A percentile compares a stretch with the other conserved stretches of the same genome.
Evolutionary conservation across 2,113 vertebrate genomes (phyloP).

Genomic region (Isichthys henryi): DNA sequence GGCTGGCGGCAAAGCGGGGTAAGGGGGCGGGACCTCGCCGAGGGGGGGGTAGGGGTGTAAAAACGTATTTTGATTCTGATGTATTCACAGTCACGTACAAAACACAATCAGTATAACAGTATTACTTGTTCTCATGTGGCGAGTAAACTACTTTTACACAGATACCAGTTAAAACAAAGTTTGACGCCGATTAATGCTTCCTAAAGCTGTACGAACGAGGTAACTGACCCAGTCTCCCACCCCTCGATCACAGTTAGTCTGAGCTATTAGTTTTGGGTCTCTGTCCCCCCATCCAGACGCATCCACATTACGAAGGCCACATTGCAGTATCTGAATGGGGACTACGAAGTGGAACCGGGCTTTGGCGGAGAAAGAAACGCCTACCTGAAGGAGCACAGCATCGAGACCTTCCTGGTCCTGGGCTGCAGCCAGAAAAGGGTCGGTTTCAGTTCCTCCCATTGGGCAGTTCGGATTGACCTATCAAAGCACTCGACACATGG

Average conservation of each 20-base stretch:
- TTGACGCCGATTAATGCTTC: neutral
- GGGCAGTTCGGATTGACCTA: neutral
- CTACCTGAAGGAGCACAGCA: constrained; percentile 92
- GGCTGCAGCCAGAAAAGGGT: constrained; percentile 94
- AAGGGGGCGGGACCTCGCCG: constrained; percentile 35
- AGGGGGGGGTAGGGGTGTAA: neutral
- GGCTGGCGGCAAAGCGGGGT: constrained; percentile 89
- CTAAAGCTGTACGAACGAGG: neutral
- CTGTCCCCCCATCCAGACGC: constrained; percentile 54
- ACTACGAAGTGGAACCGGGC: constrained; percentile 92
- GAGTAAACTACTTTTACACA: neutral
- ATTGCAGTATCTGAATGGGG: constrained; percentile 86
- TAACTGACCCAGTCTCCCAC: neutral
- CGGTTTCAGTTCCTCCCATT: constrained; percentile 26
- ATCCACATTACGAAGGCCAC: constrained; percentile 95
- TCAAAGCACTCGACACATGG: neutral
- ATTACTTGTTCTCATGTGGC: neutral
- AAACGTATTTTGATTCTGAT: neutral
- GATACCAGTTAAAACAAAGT: neutral
- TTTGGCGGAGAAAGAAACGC: constrained; percentile 86
- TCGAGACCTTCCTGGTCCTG: constrained; percentile 89
- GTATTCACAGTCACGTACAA: neutral
- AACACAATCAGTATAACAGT: neutral
- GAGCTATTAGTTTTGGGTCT: neutral
- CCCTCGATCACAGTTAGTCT: neutral